Base-by-base conservation (phyloP, 2,113 vertebrate species). In the Panurus biarmicus region DNA sequence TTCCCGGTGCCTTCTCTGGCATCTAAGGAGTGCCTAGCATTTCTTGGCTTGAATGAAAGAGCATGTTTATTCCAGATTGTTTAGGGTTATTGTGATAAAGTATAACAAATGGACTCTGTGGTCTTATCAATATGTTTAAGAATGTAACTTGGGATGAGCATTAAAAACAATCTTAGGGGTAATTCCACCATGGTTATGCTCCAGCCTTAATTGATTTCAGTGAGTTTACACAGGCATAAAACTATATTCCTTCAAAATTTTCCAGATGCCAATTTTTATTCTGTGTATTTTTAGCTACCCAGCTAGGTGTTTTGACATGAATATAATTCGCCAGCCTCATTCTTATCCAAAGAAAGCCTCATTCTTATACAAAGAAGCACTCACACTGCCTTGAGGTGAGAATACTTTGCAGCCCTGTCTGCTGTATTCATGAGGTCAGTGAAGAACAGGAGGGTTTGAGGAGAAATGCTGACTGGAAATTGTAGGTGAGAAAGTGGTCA, bases 121-220 rank as follows among this genome's bases (percentile, higher is more conserved):
- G 64, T 85, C 75, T 96, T 96, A 64, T 95, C 71, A 93, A 78
- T 89, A 89, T 65, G 69, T 90, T 96, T 90, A 90, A 95, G 91
- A 96, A 95, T 93, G 65, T 61, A 80, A 45, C 29, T 91, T 85
- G 40, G 78, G 78, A 53, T 82, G 33, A 85, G 58, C 73, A 42
- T 79, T 90, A 81, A 86, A 92, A 95, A 69, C 48, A 91, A 40
- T 61, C 26, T 71, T 70, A 25, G 35, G 47, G 51, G 8, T 4
- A 1, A 60, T 62, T 86, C 93, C 40, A 92, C 50, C 58, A 51
- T 5, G 15, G 45, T 89, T 87, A 61, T 1, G 0, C 74, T 87
- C 23, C 51, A 85, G 67, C 42, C 51, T 84, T 83, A 85, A 80
- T 44, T 89, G n/a, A 74, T 85, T 91, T 91, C 77, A 58, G 6